These are phyloP conservation scores for Valencia hispanica DNA, from an alignment of 2,797 vertebrate species.

Conservation along the genomic window DNA sequence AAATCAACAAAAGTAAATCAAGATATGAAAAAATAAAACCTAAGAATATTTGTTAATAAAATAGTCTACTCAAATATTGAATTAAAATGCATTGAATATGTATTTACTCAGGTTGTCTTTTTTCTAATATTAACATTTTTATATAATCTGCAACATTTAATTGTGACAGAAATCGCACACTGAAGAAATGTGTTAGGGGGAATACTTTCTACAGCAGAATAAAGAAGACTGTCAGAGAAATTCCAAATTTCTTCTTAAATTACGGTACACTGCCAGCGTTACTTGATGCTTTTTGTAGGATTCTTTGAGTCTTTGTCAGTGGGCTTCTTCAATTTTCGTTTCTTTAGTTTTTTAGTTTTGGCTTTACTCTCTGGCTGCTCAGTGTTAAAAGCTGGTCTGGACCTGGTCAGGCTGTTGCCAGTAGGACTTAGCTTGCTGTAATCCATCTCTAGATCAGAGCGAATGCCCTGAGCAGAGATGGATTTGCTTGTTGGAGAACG, in stretches of 20 bases:
- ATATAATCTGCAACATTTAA: neutral
- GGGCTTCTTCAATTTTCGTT: constrained; percentile 72
- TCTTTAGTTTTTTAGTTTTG: constrained; percentile 73
- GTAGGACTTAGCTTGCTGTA: constrained; percentile 67
- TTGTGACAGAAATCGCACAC: neutral
- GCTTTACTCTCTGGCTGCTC: constrained; percentile 54
- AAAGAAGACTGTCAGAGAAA: neutral
- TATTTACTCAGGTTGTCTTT: neutral
- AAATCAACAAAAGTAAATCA: neutral
- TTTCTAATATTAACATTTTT: neutral
- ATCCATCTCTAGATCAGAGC: constrained; percentile 64
- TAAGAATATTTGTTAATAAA: neutral
- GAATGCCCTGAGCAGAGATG: constrained; percentile 67
- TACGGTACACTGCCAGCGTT: neutral
- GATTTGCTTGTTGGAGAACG: constrained; percentile 55
- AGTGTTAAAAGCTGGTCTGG: constrained; percentile 75
- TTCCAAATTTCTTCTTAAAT: neutral
- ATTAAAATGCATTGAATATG: neutral
- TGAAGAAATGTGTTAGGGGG: neutral
- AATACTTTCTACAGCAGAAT: neutral
- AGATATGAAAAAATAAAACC: neutral
- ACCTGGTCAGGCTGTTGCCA: constrained; percentile 76
- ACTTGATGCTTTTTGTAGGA: constrained; percentile 28
- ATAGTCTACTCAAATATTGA: neutral
- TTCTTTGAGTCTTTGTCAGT: constrained; percentile 47